phyloP scores from a whole-genome alignment of 1,140 invertebrate genomes.

The Drosophila kepulauana region DNA sequence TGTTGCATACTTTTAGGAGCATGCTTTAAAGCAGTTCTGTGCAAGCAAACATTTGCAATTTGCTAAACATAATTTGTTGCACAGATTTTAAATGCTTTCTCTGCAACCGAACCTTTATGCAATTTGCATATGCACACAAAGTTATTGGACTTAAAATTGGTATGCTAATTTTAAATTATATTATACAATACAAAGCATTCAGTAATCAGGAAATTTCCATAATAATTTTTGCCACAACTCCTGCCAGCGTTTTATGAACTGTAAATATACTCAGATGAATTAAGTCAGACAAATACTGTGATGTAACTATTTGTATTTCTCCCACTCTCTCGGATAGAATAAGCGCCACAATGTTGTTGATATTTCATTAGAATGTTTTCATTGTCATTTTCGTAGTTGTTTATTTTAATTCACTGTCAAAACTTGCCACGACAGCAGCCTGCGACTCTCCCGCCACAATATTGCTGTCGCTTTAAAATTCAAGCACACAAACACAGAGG shows the following conservation, averaged over 20 bases:
- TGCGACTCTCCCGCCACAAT: slow-evolving; percentile 21
- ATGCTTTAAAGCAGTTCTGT: neutral
- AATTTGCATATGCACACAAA: no score
- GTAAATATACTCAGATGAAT: neutral
- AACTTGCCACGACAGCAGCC: slow-evolving; percentile 33
- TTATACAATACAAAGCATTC: no score
- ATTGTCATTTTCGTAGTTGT: slow-evolving; percentile 49
- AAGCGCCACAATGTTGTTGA: slow-evolving; percentile 48
- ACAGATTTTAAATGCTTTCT: no score
- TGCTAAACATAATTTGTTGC: no score
- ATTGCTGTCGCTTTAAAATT: slow-evolving; percentile 6
- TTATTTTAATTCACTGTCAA: slow-evolving; percentile 69
- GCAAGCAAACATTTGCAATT: no score
- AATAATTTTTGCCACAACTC: no score
- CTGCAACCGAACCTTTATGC: no score
- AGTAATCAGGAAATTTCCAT: neutral
- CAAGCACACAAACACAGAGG: neutral
- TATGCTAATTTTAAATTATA: no score
- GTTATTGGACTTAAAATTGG: no score
- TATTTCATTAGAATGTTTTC: slow-evolving; percentile 60
- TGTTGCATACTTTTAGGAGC: neutral
- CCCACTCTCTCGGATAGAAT: neutral
- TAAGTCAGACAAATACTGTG: neutral
- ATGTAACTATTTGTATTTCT: neutral
- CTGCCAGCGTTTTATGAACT: no score